A percentile compares a stretch with the other conserved stretches of the same genome.
Evolutionary conservation across 2,888 invertebrate genomes (phyloP).

Genomic region (Chloroclystis v-ata): DNA sequence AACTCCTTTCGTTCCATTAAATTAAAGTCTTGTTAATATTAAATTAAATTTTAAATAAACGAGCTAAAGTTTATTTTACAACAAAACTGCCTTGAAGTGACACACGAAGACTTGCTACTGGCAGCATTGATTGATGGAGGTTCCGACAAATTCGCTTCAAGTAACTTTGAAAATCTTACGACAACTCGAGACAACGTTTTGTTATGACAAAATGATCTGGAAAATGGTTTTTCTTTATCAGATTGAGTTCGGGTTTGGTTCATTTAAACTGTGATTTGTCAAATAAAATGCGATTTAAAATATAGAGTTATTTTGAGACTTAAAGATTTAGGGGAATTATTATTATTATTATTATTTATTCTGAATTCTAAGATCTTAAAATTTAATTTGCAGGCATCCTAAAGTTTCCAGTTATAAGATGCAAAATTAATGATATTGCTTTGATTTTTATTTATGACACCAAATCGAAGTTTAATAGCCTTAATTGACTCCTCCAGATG

Average conservation of each 20-base stretch:
- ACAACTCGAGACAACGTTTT: conserved; percentile 19
- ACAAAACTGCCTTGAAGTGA: conserved; percentile 39
- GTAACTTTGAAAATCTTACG: conserved; percentile 32
- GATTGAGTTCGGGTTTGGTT: not conserved
- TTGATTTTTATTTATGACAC: too few species aligned
- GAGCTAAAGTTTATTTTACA: conserved; percentile 6
- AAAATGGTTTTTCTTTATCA: conserved; percentile 7
- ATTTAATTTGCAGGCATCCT: too few species aligned
- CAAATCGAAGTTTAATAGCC: too few species aligned
- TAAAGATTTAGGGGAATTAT: too few species aligned
- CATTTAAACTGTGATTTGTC: not conserved
- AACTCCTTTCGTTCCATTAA: too few species aligned
- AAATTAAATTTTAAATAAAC: conserved; percentile 2
- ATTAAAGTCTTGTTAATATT: not conserved
- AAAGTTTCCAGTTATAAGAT: too few species aligned
- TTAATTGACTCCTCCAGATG: too few species aligned
- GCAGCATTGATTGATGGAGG: conserved; percentile 65
- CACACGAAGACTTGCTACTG: conserved; percentile 60
- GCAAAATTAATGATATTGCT: too few species aligned
- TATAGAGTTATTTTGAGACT: too few species aligned
- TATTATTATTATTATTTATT: too few species aligned
- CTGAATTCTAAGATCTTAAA: too few species aligned
- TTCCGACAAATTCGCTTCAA: conserved; percentile 62
- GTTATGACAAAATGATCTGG: conserved; percentile 16
- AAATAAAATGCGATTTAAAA: too few species aligned